Evolutionary conservation across 2,888 invertebrate species (phyloP), one percentile per base, ranked within the genome.

Genomic region (Drosophila borborema): DNA sequence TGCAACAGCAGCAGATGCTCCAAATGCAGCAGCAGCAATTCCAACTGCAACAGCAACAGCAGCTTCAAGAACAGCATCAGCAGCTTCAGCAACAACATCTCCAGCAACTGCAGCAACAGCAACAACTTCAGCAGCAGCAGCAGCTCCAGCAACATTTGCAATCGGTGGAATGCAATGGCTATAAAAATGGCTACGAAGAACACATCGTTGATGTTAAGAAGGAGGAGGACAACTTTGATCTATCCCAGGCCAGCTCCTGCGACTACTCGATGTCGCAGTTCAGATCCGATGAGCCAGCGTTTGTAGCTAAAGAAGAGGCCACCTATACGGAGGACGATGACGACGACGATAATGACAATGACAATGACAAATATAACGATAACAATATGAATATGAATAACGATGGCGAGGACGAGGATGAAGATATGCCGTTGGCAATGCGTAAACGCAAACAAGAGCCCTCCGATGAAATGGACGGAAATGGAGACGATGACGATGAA

Each of bases 341-440:
- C 68, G 84, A 86, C n/a, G 71, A 78, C 4, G 59, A 73, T 10
- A 34, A 74, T 20, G 93, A 59, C 12, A 46, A 59, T n/a, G 91
- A 93, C 56, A 34, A 51, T 14, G 51, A 51, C 7, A 51, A 51
- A 36, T 51, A 51, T 51, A 51, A 51, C 8, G 18, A 51, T 14
- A 36, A 14, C 51, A 51, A 51, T 36, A 51, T 34, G 14, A 51
- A 51, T 34, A 34, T 51, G 12, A 6, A 31, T 20, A 51, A 51
- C 36, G 34, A 36, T 1, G 34, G 12, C 20, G 51, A 51, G 7
- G 51, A 51, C 34, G 93, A 95, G 18, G 95, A 95, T 3, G 96
- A 96, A 91, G 97, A 97, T 92, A 91, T 95, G 56, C 97, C 97
- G 81, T 92, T 97, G 94, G 97, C 97, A 94, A 94, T 93, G 66